These are phyloP conservation scores for Drepana falcataria DNA, from an alignment of 2,888 invertebrate species.

Conservation along the genomic window DNA sequence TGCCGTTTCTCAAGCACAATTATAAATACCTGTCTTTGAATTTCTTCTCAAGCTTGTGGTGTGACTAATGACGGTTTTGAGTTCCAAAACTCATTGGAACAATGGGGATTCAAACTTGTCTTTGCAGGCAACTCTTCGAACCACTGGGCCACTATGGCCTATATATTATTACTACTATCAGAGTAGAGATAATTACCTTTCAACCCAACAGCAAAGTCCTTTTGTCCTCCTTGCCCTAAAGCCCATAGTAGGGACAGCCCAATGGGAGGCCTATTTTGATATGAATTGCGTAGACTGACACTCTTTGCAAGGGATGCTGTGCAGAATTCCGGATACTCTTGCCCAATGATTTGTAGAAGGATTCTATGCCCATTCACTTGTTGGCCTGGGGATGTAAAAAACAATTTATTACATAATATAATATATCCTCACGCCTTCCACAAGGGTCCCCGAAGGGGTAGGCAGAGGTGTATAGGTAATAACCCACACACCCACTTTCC, in stretches of 20 bases:
- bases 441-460: too few species aligned
- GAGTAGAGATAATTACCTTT: slow-evolving; percentile 68
- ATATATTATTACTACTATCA: background rate
- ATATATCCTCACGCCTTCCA: background rate
- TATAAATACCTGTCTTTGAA: too few species aligned
- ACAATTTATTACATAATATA: background rate
- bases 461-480: too few species aligned
- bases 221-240: slow-evolving; percentile 84
- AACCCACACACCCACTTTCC: too few species aligned
- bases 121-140: too few species aligned
- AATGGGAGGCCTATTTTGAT: slow-evolving; percentile 86
- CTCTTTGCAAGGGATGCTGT: slow-evolving; percentile 80
- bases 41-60: too few species aligned
- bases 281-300: slow-evolving; percentile 82
- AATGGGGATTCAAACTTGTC: too few species aligned
- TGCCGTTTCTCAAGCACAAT: too few species aligned
- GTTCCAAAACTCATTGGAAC: too few species aligned
- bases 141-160: too few species aligned
- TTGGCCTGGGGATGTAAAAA: slow-evolving; percentile 47
- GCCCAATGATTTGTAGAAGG: slow-evolving; percentile 83
- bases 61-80: too few species aligned
- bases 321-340: slow-evolving; percentile 81
- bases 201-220: slow-evolving; percentile 81
- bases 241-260: slow-evolving; percentile 87
- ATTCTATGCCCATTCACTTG: slow-evolving; percentile 84